Evolutionary conservation across 2,113 vertebrate species (phyloP).

Genomic region (Cryptotis parvus): DNA sequence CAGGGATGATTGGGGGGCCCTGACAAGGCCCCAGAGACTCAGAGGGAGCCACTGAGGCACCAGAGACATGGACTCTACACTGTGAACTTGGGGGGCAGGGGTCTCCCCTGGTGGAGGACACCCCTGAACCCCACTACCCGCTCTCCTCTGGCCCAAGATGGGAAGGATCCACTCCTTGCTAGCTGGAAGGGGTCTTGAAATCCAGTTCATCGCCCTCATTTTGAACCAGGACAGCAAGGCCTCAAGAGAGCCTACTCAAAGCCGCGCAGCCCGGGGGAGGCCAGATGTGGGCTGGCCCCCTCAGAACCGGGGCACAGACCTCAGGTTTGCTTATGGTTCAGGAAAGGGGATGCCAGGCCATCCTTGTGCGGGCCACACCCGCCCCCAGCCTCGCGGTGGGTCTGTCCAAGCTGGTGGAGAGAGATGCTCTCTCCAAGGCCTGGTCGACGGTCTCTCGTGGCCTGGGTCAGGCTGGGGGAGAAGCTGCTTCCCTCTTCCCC

Average conservation of each 20-base stretch:
- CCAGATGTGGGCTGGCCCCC: not conserved
- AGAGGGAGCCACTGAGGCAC: conserved; percentile 50
- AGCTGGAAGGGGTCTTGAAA: not conserved
- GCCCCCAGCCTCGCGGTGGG: not conserved
- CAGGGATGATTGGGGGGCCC: not conserved
- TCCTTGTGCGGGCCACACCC: not conserved
- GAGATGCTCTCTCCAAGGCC: not conserved
- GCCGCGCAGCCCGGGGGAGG: not conserved
- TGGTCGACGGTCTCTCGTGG: not conserved
- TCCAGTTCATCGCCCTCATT: not conserved
- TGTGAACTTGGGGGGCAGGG: conserved; percentile 74
- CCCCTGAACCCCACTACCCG: not conserved
- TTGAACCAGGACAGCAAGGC: not conserved
- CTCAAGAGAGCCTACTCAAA: conserved; percentile 38
- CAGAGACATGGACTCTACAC: conserved; percentile 75
- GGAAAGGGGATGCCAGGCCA: not conserved
- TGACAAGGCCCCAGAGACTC: conserved; percentile 41
- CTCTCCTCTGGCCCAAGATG: conserved; percentile 31
- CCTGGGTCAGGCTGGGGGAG: not conserved
- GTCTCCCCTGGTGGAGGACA: not conserved
- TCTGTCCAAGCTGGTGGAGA: not conserved
- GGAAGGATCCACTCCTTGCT: not conserved
- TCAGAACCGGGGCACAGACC: not conserved
- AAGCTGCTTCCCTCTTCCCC: not conserved
- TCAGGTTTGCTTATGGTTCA: not conserved